These are phyloP conservation scores for Fistularia commersonii DNA, from an alignment of 2,797 vertebrate species.

Conservation along the genomic window DNA sequence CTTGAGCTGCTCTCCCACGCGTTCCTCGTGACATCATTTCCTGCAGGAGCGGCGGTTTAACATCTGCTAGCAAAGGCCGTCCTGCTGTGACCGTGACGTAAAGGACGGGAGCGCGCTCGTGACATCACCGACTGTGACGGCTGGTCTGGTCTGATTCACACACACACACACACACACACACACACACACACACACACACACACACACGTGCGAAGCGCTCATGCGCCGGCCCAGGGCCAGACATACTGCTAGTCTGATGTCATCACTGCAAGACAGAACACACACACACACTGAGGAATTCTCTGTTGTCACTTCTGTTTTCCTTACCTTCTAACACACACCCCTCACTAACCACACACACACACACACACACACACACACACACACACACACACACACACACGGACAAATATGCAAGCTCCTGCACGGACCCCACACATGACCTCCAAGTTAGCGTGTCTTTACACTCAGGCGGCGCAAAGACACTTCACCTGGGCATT, in stretches of 20 bases:
- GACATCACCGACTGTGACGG: conserved; percentile 43
- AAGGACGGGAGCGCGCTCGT: conserved; percentile 38
- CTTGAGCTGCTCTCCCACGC: conserved; percentile 18
- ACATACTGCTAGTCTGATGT: conserved; percentile 67
- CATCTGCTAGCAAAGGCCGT: conserved; percentile 52
- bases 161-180: neutral
- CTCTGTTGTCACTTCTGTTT: conserved; percentile 57
- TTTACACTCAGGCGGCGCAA: too few relatives aligned
- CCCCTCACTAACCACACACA: conserved; percentile 28
- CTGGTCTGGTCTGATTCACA: neutral
- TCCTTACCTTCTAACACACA: too few relatives aligned
- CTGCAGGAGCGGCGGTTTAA: conserved; percentile 22
- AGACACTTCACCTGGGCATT: too few relatives aligned
- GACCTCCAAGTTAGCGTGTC: too few relatives aligned
- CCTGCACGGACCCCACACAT: too few relatives aligned
- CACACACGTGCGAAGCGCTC: conserved; percentile 58
- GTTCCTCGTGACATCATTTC: conserved; percentile 29
- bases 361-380: conserved; percentile 5
- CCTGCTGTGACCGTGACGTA: conserved; percentile 54
- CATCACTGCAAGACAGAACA: conserved; percentile 55
- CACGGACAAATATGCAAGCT: too few relatives aligned
- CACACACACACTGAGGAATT: conserved; percentile 33
- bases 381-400: conserved; percentile 34
- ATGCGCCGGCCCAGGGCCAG: conserved; percentile 53
- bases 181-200: neutral